A percentile compares a stretch with the other conserved stretches of the same genome.
These are phyloP conservation scores for Acropora yongei DNA, from an alignment of 64 coral and sea anemone species.

Conservation along the genomic window DNA sequence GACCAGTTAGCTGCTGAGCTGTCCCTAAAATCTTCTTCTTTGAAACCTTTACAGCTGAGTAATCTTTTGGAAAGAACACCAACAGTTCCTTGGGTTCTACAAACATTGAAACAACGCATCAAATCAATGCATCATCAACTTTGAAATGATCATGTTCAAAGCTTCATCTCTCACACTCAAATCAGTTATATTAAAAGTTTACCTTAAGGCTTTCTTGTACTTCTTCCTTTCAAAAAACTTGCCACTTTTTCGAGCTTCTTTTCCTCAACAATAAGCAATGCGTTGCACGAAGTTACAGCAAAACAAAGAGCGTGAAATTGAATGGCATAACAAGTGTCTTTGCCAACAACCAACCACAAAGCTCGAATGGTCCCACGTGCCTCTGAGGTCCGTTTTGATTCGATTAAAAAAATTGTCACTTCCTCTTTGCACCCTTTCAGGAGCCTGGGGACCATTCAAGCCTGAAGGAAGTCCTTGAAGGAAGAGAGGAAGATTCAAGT, in stretches of 20 bases:
- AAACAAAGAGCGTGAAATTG: background rate
- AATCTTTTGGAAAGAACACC: constrained; percentile 21
- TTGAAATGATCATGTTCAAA: background rate
- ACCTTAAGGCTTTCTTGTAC: background rate
- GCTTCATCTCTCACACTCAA: background rate
- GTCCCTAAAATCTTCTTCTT: constrained; percentile 27
- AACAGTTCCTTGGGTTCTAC: constrained; percentile 49
- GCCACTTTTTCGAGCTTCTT: background rate
- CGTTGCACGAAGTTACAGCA: background rate
- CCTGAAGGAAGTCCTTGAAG: background rate
- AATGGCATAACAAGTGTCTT: background rate
- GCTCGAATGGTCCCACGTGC: background rate
- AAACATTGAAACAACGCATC: background rate
- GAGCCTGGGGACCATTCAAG: background rate
- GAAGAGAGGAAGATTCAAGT: background rate
- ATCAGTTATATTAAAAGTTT: background rate
- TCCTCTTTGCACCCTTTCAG: background rate
- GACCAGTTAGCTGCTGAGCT: constrained; percentile 7
- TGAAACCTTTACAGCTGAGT: constrained; percentile 16
- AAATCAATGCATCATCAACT: background rate
- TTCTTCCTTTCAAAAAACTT: background rate
- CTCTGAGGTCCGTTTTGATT: background rate
- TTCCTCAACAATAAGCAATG: background rate
- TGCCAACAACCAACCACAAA: background rate
- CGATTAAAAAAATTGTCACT: background rate